These are phyloP conservation scores for Dendronephthya gigantea DNA, from an alignment of 64 coral and sea anemone genomes.

Conservation along the genomic window DNA sequence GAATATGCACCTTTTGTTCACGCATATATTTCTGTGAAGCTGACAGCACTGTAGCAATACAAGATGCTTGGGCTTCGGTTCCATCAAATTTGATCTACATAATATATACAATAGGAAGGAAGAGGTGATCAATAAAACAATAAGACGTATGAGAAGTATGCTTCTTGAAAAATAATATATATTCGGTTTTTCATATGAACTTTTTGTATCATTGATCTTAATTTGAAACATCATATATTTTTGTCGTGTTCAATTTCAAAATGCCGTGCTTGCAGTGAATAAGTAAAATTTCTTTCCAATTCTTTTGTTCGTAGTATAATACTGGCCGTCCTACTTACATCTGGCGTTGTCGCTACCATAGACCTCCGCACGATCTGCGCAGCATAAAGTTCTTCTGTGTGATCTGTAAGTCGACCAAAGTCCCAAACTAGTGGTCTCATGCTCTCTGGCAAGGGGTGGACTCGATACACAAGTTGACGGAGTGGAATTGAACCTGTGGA, in stretches of 20 bases:
- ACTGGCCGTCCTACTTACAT: not conserved
- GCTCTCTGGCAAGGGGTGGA: slow-evolving; percentile 56
- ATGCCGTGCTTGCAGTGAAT: too few relatives aligned
- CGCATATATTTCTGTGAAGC: slow-evolving; percentile 80
- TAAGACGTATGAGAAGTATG: too few relatives aligned
- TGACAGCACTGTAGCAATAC: slow-evolving; percentile 49
- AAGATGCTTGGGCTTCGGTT: slow-evolving; percentile 27
- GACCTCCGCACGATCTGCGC: slow-evolving; percentile 49
- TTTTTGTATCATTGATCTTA: too few relatives aligned
- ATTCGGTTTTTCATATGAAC: too few relatives aligned
- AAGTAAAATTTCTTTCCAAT: too few relatives aligned
- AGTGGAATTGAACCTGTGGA: slow-evolving; percentile 51
- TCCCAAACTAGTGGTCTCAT: slow-evolving; percentile 72
- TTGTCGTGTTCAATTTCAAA: too few relatives aligned
- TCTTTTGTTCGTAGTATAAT: too few relatives aligned
- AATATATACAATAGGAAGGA: too few relatives aligned
- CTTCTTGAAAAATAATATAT: too few relatives aligned
- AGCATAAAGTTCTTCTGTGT: slow-evolving; percentile 55
- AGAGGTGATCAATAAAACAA: too few relatives aligned
- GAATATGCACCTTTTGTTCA: slow-evolving; percentile 48
- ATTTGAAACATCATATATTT: too few relatives aligned
- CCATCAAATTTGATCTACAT: too few relatives aligned
- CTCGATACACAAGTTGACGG: slow-evolving; percentile 66
- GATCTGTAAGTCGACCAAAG: slow-evolving; percentile 59
- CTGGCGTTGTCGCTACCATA: slow-evolving; percentile 5